These are phyloP conservation scores for Fundulus diaphanus DNA, from an alignment of 2,797 vertebrate species.

Conservation along the genomic window DNA sequence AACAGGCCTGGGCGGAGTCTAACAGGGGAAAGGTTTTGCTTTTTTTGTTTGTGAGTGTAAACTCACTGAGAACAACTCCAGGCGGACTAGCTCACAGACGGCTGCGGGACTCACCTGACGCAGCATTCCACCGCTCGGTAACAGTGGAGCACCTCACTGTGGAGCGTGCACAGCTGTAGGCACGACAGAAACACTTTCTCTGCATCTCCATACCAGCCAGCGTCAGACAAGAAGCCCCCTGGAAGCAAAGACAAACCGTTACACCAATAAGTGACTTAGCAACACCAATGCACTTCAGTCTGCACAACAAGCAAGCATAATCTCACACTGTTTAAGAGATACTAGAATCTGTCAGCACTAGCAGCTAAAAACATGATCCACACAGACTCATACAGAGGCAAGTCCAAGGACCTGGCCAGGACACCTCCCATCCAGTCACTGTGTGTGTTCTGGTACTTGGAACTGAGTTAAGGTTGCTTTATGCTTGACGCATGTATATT, in stretches of 20 bases:
- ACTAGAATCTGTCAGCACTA: neutral
- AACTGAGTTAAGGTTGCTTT: too few species aligned
- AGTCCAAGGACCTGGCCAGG: neutral
- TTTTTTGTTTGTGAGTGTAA: neutral
- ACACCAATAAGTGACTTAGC: neutral
- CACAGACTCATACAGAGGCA: neutral
- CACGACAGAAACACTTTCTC: conserved; percentile 98
- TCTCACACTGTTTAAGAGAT: neutral
- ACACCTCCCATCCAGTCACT: neutral
- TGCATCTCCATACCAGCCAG: conserved; percentile 98
- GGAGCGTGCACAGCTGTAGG: conserved; percentile 95
- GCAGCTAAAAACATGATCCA: neutral
- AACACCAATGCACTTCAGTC: neutral
- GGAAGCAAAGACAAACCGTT: conserved; percentile 4
- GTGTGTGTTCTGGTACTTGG: too few species aligned
- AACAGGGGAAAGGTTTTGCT: neutral
- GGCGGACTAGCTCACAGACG: too few species aligned
- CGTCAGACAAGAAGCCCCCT: conserved; percentile 98
- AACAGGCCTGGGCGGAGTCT: too few species aligned
- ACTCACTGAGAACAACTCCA: neutral
- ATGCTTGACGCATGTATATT: too few species aligned
- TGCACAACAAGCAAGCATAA: neutral
- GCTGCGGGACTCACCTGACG: conserved; percentile 85
- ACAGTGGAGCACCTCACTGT: conserved; percentile 97
- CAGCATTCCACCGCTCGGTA: conserved; percentile 97